A percentile compares a stretch with the other conserved stretches of the same genome.
These are phyloP conservation scores for Psammodynastes pulverulentus DNA, from an alignment of 2,113 vertebrate species.

Conservation along the genomic window DNA sequence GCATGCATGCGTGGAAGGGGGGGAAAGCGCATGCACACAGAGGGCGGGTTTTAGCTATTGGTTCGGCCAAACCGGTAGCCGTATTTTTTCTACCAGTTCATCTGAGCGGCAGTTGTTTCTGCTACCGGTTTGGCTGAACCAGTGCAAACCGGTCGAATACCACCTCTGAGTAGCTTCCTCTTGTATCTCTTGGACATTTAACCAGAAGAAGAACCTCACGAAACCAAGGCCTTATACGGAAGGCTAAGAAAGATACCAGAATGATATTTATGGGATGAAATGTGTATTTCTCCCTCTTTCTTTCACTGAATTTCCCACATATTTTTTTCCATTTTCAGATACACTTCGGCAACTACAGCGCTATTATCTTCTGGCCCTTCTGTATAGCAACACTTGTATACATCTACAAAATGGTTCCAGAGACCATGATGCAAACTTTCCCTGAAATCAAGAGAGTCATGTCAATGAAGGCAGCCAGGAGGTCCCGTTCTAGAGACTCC, in stretches of 20 bases:
- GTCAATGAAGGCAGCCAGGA: slow-evolving; percentile 24
- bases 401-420: slow-evolving; percentile 80
- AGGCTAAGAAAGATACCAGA: neutral
- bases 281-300: neutral
- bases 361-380: slow-evolving; percentile 80
- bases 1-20: too few relatives aligned
- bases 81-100: too few relatives aligned
- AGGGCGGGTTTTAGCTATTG: too few relatives aligned
- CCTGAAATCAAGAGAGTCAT: slow-evolving; percentile 82
- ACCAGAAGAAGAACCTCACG: neutral
- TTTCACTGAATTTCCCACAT: too few relatives aligned
- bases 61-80: too few relatives aligned
- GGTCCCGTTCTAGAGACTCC: neutral
- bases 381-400: slow-evolving; percentile 79
- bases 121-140: too few relatives aligned
- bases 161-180: neutral
- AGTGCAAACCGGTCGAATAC: too few relatives aligned
- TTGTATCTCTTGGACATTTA: neutral
- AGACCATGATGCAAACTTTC: slow-evolving; percentile 89
- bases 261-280: neutral
- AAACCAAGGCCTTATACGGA: neutral
- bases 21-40: too few relatives aligned
- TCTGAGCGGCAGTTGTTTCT: too few relatives aligned
- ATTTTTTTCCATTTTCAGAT: slow-evolving; percentile 59
- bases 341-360: slow-evolving; percentile 80